A percentile compares a stretch with the other conserved stretches of the same genome.
phyloP scores from a whole-genome alignment of 2,113 vertebrate genomes.

The Chloebia gouldiae region DNA sequence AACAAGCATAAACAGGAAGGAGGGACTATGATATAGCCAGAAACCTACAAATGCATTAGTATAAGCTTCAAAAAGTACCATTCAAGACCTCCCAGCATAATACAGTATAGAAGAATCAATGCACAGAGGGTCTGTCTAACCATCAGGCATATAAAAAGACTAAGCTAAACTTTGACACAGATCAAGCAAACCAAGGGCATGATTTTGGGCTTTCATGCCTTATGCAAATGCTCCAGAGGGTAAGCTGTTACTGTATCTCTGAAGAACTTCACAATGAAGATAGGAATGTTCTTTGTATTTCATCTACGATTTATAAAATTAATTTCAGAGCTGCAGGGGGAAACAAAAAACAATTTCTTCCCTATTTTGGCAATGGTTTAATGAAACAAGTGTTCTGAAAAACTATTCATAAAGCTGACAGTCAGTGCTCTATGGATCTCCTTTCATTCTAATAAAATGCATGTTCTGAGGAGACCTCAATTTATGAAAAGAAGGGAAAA shows the following conservation, averaged over 20 bases:
- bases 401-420: neutral
- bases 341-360: neutral
- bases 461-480: neutral
- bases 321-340: neutral
- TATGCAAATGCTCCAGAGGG: neutral
- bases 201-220: neutral
- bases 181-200: neutral
- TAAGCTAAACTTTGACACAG: neutral
- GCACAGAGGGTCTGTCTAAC: neutral
- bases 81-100: neutral
- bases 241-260: neutral
- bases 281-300: neutral
- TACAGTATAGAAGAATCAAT: neutral
- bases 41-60: neutral
- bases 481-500: neutral
- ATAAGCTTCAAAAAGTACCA: neutral
- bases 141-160: neutral
- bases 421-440: neutral
- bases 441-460: neutral
- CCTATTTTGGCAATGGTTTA: neutral
- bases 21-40: neutral
- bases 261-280: neutral
- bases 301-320: neutral
- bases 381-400: neutral
- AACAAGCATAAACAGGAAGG: neutral